Base-by-base conservation (phyloP, 2,888 invertebrate species). In the Pandemis corylana region DNA sequence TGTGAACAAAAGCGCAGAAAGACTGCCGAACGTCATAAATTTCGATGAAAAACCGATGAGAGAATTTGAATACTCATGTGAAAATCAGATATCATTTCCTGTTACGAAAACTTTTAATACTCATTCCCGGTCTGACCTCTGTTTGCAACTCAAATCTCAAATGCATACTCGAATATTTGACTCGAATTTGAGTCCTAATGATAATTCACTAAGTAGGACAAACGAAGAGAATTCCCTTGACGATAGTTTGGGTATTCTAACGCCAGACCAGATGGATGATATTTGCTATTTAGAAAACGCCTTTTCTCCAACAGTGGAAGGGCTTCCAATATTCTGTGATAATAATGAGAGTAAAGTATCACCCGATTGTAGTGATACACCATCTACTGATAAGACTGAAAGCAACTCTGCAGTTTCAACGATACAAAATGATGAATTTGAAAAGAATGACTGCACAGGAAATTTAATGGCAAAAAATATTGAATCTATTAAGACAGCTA, bases 261-360 rank as follows among this genome's bases (percentile, higher is more conserved):
- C 98, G 10, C 98, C 98, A 0, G 97, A 98, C 91, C 98, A 98
- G 90, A 98, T 98, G 97, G 97, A 97, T 83, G 96, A 96, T 82
- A 95, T 96, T 79, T 95, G 95, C 79, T 95, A 95, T 79, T 91
- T 95, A 80, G 96, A 96, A 83, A 95, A 95, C 83, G 94, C 96
- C 78, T 95, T 96, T 89, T 96, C 96, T 71, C 96, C 96, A 67
- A 96, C 96, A 77, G 95, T 95, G 78, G 96, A 96, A 85, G 96
- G 96, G 81, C 90, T 96, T 82, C 94, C 94, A 78, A 91, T 89
- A 81, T 93, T 94, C 82, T 91, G 91, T 89, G 90, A 90, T 87
- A 90, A 87, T 82, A 90, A 87, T 82, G 91, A 91, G 78, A 89
- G 86, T 82, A 94, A 94, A 87, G 86, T 85, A 79, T 94, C 94